Base-by-base conservation (phyloP, 2,888 invertebrate species). In the Andrena trimmerana region DNA sequence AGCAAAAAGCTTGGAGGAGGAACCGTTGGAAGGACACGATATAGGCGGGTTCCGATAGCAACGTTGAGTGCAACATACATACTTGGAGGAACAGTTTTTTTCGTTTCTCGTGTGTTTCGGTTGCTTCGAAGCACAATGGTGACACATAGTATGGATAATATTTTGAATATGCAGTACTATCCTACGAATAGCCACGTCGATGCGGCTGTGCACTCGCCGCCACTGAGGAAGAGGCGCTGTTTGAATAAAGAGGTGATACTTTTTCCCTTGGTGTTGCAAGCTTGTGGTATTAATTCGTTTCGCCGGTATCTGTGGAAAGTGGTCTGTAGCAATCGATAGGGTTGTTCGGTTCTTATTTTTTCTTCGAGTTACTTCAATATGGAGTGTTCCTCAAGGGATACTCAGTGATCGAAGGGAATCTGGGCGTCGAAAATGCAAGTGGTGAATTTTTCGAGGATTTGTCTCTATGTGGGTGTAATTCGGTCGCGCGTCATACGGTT, bases 131-230 rank as follows among this genome's bases (percentile, higher is more conserved):
- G 16, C 87, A 87, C 42, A 24, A 94, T 94, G 94, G 93, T 94
- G 72, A 94, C 93, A 65, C 94, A 94, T 81, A 94, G 93, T 76
- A 93, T 94, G 92, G 93, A 94, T 78, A 94, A 93, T 82, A 94
- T 94, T 87, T 89, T 94, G 85, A 93, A 91, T 81, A 93, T 93
- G 93, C 93, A 92, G 86, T 92, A 93, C 88, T 93, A 93, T 76
- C 86, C 89, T 57, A 86, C 93, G 36, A 86, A 88, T 42, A 90
- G 85, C 78, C 89, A 91, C 77, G 87, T 90, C 50, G 90, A 92
- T 52, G 83, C 86, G 50, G 80, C 86, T 16, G 85, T 89, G 74
- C 90, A 92, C 63, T 92, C 93, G 67, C 88, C 91, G 42, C 88
- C 91, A 2, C 85, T 91, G 68, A 91, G 92, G 83, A 94, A 93